Evolutionary conservation across 2,797 vertebrate genomes (phyloP), one percentile per base, ranked within the genome.

Genomic region (Leptoclinus maculatus): DNA sequence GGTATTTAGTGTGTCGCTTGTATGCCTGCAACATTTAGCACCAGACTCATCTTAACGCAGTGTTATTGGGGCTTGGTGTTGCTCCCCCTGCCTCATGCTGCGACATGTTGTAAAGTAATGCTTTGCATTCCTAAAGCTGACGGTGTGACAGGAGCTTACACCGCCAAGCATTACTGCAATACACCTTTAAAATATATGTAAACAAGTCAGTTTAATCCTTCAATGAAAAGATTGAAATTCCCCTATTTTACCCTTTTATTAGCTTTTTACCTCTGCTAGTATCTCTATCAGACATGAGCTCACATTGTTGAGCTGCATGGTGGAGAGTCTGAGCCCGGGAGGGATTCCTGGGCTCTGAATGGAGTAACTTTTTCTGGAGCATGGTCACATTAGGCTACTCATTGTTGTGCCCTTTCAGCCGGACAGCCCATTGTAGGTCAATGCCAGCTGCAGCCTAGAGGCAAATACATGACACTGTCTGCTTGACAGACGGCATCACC

Each of bases 361-460:
- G 54, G 66, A 81, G 36, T 1, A 12, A 29, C 43, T 38, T 53
- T 41, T 54, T 57, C 54, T 57, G 14, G 25, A 72, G 59, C 73
- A 43, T 60, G 29, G n/a, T 76, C 62, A 59, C 86, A 73, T 66
- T 84, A 63, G 84, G 79, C 82, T 83, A 82, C 38, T 67, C 74
- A 71, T 84, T 86, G 74, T 76, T 45, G 71, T 63, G 27, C 60
- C 59, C 68, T 83, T 80, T 83, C 51, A 82, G 67, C 78, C 64
- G 66, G 82, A 79, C 53, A 47, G 34, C 13, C 75, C 60, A 47
- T 84, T 87, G 84, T 90, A 87, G 89, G 88, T 90, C 89, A 88
- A 23, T 54, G 78, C 60, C 77, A 88, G 82, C 75, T 84, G 74
- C 59, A 78, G 76, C 84, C 85, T 8, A 36, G 17, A 74, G 87